Base-by-base conservation (phyloP, 1,140 invertebrate genomes). In the Triops longicaudatus region DNA sequence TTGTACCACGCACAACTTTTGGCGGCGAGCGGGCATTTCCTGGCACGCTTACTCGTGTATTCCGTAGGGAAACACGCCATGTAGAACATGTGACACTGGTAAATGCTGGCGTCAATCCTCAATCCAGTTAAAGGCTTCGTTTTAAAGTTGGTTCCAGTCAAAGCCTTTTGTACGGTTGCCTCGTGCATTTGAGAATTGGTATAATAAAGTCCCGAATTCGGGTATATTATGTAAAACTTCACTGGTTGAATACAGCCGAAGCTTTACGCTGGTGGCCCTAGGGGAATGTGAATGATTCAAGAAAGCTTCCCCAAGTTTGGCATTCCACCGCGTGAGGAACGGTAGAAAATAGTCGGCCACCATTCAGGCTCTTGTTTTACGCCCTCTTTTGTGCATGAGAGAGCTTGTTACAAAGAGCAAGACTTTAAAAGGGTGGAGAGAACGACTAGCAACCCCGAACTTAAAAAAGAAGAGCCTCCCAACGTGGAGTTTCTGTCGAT, bases 181-280 rank as follows among this genome's bases (percentile, higher is more conserved):
- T 63, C 17, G 6, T 17, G 50, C 50, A 63, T 5, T 17, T 12
- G 0, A 73, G 26, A 73, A 27, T 73, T 26, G 26, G 26, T 73
- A 27, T 73, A 10, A 28, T 28, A 26, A 73, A 9, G 10, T 12
- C 72, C 28, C 28, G 12, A 73, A 73, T 72, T 72, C 63, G n/a
- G 63, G 2, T 72, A 27, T 73, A 73, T 17, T 73, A 74, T 31
- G 73, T 11, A 74, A 74, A 22, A 42, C 31, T 37, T 37, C 31
- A 37, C 31, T 37, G 31, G 31, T 37, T 37, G 31, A 37, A 37
- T 37, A 37, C 7, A 7, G 2, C 31, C 7, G 31, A 4, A 37
- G 31, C 31, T 37, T 37, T 37, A 37, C 31, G 31, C 31, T 7
- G 2, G 31, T 17, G 50, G 6, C 50, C 10, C 50, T 63, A n/a